Evolutionary conservation across 2,797 vertebrate species (phyloP), one percentile per base, ranked within the genome.

Genomic region (Arctocebus calabarensis): DNA sequence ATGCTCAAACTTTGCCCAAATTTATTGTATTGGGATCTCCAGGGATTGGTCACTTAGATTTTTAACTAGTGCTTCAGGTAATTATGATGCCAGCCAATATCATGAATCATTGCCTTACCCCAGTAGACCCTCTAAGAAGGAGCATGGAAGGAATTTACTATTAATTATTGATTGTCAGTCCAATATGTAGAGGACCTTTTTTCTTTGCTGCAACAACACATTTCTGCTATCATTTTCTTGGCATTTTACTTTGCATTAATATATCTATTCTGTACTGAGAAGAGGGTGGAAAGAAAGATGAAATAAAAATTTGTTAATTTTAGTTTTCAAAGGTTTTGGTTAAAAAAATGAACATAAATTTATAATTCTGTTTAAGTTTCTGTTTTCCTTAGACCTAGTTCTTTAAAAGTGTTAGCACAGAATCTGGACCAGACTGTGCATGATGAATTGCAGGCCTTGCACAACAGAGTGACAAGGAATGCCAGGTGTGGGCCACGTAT

Each of bases 311-410:
- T 59, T 84, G 19, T 43, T 66, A 59, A 20, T 43, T 78, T 91
- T 96, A 12, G 64, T 77, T 94, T 34, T 86, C 64, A 20, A 75
- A 45, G 25, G 9, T 82, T 82, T 90, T 75, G 23, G 14, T 81
- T 79, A 20, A 66, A 29, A 55, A 74, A 43, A 61, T 55, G 64
- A 83, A 82, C 84, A 66, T 61, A 16, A 12, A 75, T 57, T 82
- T 77, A 78, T 66, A 22, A 34, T n/a, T 66, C 16, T n/a, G 3
- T 66, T 66, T 48, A 77, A 88, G 34, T 32, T 90, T 86, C 40
- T 11, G 3, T 45, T 27, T 74, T 66, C 40, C 62, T 34, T 34
- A 77, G 23, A 68, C 4, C 29, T 73, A 71, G 9, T 8, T 9
- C 12, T 90, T 55, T 10, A 20, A 12, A 64, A 23, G 6, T 55